These are phyloP conservation scores for Sisyra terminalis DNA, from an alignment of 2,888 invertebrate genomes.

Conservation along the genomic window DNA sequence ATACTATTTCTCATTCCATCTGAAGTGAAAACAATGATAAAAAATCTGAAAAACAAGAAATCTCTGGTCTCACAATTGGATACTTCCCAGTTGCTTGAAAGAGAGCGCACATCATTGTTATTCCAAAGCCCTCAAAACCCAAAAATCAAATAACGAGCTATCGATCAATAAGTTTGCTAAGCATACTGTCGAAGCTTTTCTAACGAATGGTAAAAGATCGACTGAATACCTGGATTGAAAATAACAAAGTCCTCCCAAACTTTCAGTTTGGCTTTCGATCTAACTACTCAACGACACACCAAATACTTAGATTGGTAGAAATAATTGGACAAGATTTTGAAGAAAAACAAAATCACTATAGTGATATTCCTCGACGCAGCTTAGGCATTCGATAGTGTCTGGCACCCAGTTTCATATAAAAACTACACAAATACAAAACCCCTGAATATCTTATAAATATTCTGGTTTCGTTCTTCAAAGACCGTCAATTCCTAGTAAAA, in stretches of 20 bases:
- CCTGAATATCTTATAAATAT: conserved; percentile 13
- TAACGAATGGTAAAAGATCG: conserved; percentile 12
- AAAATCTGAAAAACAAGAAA: conserved; percentile 7
- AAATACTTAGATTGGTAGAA: conserved; percentile 14
- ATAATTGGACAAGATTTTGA: conserved; percentile 13
- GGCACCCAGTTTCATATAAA: conserved; percentile 14
- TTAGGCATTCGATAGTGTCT: conserved; percentile 17
- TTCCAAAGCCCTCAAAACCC: conserved; percentile 14
- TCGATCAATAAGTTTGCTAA: conserved; percentile 16
- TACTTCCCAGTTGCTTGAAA: conserved; percentile 15
- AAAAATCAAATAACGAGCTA: conserved; percentile 12
- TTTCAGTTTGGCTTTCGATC: conserved; percentile 18
- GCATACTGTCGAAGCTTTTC: conserved; percentile 14
- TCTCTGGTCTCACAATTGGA: conserved; percentile 9
- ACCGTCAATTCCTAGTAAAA: too few species aligned
- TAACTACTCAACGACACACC: conserved; percentile 15
- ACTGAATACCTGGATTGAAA: conserved; percentile 8
- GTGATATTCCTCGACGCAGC: conserved; percentile 16
- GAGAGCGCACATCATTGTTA: conserved; percentile 11
- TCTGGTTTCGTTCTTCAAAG: conserved; percentile 13
- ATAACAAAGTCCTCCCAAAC: conserved; percentile 8
- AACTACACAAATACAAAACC: conserved; percentile 11
- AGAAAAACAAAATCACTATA: conserved; percentile 13
- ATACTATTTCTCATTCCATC: conserved; percentile 5
- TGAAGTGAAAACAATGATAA: conserved; percentile 5